Conservation (phyloP, 2,113 vertebrate genomes). For the Oncorhynchus masou region DNA sequence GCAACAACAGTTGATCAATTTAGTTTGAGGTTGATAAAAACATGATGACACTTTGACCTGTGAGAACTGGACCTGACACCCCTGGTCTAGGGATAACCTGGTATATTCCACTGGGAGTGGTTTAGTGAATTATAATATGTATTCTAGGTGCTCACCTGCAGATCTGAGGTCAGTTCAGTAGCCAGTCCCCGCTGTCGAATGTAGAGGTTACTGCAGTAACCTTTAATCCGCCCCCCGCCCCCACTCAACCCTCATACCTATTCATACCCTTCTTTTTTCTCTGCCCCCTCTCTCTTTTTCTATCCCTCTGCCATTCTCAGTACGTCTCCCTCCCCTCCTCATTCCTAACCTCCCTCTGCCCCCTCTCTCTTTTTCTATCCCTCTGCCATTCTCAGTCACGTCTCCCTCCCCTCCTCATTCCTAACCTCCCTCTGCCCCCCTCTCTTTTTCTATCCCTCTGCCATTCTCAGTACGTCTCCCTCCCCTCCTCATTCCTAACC, state of each 20-base stretch:
- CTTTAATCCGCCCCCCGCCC: not conserved
- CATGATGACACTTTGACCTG: too few species aligned
- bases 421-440: not conserved
- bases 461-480: not conserved
- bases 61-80: too few species aligned
- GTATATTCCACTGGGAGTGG: too few species aligned
- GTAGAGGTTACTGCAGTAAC: too few species aligned
- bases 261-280: too few species aligned
- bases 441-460: not conserved
- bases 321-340: constrained; percentile 6
- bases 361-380: not conserved
- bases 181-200: not conserved
- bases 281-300: not conserved
- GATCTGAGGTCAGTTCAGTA: constrained; percentile 1
- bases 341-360: not conserved
- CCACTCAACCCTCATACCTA: not conserved
- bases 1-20: too few species aligned
- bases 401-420: constrained; percentile 8
- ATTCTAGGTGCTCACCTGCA: not conserved
- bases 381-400: not conserved
- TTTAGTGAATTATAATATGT: too few species aligned
- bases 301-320: not conserved
- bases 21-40: too few species aligned
- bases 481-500: not conserved
- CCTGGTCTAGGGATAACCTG: too few species aligned